Evolutionary conservation across 2,113 vertebrate species (phyloP), one percentile per base, ranked within the genome.

Genomic region (Podocnemis expansa): DNA sequence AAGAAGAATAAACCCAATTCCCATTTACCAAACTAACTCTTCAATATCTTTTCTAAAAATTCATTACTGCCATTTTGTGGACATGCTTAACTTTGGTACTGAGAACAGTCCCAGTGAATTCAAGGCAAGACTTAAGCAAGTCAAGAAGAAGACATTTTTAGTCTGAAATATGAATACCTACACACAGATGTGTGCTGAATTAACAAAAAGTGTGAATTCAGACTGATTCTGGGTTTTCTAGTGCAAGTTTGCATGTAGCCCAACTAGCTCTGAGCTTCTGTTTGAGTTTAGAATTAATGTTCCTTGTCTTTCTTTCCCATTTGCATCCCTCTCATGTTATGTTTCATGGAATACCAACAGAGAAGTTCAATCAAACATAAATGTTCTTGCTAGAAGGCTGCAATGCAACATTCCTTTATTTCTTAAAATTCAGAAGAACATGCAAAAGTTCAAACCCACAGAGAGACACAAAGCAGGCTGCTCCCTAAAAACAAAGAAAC

Each of bases 1-100:
- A 16, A 3, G 29, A 0, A 0, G 14, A 47, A 47, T 47, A 47
- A 47, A 47, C 47, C 47, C 47, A 47, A 67, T 2, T 76, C 51
- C 8, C 21, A 75, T 52, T n/a, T 80, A 12, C 10, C 47, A 75
- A 80, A 16, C 6, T 52, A 83, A 27, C 0, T 87, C 89, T 8
- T 52, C 51, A 13, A 51, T 13, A 51, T 47, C 34, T 29, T 58
- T 58, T 24, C 22, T 25, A 58, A 58, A 58, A 58, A 58, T 29
- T 58, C 56, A 58, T 24, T 55, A 54, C 34, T 79, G 25, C 4
- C 16, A 38, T 67, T 90, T 90, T 91, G 47, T 31, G 31, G 43
- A 54, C 4, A 91, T 58, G 56, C 24, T 29, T 58, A 29, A 58
- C 56, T 58, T 58, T 29, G 25, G 24, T 58, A 58, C 29, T 12